Conservation (phyloP, 2,113 vertebrate genomes). For the Cathartes aura region DNA sequence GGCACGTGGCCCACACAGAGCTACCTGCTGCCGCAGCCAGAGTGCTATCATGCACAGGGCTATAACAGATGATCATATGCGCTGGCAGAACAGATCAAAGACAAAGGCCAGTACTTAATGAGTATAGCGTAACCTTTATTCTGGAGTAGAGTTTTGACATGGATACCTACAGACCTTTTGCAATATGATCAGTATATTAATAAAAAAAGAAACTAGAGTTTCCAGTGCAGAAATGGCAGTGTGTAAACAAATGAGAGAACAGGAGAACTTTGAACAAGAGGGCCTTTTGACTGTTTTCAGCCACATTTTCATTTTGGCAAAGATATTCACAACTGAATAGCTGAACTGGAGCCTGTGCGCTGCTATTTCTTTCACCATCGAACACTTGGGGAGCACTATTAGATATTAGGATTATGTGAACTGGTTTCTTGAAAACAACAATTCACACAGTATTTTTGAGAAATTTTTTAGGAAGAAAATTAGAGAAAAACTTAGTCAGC, state of each 20-base stretch:
- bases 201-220: not conserved
- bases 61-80: accelerated
- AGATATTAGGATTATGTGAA: not conserved
- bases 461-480: slow-evolving; percentile 4
- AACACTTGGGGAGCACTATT: not conserved
- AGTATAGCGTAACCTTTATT: not conserved
- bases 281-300: not conserved
- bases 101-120: not conserved
- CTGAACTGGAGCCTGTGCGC: not conserved
- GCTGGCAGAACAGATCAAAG: not conserved
- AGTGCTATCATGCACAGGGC: not conserved
- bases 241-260: not conserved
- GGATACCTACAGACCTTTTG: not conserved
- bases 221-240: not conserved
- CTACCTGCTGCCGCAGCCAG: not conserved
- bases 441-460: not conserved
- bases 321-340: not conserved
- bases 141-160: not conserved
- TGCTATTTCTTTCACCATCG: not conserved
- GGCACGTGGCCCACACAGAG: accelerated
- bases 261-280: not conserved
- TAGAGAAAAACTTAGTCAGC: not conserved
- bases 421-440: not conserved
- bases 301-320: not conserved
- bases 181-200: not conserved